phyloP scores from a whole-genome alignment of 2,888 invertebrate genomes.

The Linnaemya vulpina region DNA sequence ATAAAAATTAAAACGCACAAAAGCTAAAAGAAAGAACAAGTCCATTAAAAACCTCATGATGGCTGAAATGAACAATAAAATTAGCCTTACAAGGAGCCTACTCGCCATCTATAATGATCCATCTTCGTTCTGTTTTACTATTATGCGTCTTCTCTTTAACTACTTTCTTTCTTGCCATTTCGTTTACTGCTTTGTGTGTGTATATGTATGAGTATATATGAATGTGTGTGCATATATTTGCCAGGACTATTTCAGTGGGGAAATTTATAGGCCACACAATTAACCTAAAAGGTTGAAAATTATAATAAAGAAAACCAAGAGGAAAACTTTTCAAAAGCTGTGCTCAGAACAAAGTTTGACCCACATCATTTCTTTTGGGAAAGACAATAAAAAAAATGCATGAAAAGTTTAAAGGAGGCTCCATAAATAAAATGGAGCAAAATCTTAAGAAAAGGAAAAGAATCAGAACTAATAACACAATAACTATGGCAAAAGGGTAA shows the following conservation, averaged over 20 bases:
- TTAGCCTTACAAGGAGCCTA: conserved; percentile 67
- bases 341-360: conserved; percentile 32
- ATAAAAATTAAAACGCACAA: conserved; percentile 49
- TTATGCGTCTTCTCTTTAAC: conserved; percentile 1
- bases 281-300: conserved; percentile 64
- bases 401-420: conserved; percentile 47
- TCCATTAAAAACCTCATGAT: conserved; percentile 71
- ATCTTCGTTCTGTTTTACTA: conserved; percentile 17
- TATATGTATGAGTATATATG: background rate
- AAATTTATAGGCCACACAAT: conserved; percentile 68
- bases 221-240: background rate
- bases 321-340: conserved; percentile 51
- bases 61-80: conserved; percentile 69
- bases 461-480: conserved; percentile 22
- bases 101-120: conserved; percentile 42
- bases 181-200: background rate
- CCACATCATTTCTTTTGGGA: conserved; percentile 21
- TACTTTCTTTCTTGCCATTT: background rate
- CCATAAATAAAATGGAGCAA: conserved; percentile 17
- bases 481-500: background rate
- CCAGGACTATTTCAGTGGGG: background rate
- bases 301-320: conserved; percentile 42
- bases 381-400: conserved; percentile 62
- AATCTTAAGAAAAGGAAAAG: background rate
- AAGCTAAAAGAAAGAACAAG: conserved; percentile 39